Evolutionary conservation across 2,113 vertebrate species (phyloP), one percentile per base, ranked within the genome.

Genomic region (Elachura formosa): DNA sequence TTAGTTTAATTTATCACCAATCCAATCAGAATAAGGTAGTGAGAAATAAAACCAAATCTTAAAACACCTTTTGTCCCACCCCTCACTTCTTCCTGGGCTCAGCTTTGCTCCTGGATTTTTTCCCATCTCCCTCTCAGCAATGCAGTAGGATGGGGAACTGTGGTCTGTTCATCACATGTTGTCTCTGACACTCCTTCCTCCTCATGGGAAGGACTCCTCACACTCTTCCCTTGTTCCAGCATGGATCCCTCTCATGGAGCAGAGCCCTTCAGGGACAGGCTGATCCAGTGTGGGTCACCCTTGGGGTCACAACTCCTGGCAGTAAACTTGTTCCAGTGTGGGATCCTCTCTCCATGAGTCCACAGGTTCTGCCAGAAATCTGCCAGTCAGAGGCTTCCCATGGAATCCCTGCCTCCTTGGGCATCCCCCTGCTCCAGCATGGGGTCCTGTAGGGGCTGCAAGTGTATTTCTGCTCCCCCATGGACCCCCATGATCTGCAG

Each of bases 131-230:
- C 23, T 13, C 10, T 45, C 38, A 78, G 59, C 10, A 11, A 13
- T 12, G 21, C 58, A 72, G 6, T 24, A 29, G 21, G n/a, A 66
- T 23, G 11, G 19, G 33, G 7, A 72, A 6, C 14, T 54, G 22
- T 15, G 18, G 29, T 66, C 45, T 45, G 24, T 15, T 64, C 58
- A 59, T 52, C 38, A 66, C 9, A n/a, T 0, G 0, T 10, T 15
- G 21, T 22, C n/a, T 58, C n/a, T 72, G 58, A 14, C 15, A 21
- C 29, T 54, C 22, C 21, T 52, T 34, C 10, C 18, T 45, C 29
- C 25, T 41, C 38, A 4, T 4, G 24, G n/a, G 3, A 9, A 46
- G 28, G 28, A 26, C 21, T 26, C 20, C 28, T 90, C 45, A 48
- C 38, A 34, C 25, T 54, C 52, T 46, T 66, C 14, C 21, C 12